A percentile compares a stretch with the other conserved stretches of the same genome.
Evolutionary conservation across 2,113 vertebrate genomes (phyloP).

Genomic region (Ranitomeya variabilis): DNA sequence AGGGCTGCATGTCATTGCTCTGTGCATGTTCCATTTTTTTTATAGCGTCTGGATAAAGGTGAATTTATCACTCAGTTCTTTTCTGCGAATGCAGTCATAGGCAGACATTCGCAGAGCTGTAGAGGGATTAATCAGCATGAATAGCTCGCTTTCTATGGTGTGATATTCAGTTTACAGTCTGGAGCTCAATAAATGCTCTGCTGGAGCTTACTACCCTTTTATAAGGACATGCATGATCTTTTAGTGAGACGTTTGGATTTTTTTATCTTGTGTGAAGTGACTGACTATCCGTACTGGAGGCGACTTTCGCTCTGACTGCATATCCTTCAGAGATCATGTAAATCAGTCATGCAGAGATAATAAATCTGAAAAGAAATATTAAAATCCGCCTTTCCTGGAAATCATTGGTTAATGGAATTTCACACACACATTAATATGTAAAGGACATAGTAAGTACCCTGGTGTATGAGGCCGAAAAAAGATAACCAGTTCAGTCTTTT

Average conservation of each 20-base stretch:
- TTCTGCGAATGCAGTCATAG: neutral
- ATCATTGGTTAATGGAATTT: neutral
- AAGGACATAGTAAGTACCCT: too few species aligned
- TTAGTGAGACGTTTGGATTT: neutral
- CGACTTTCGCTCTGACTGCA: neutral
- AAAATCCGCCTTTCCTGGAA: neutral
- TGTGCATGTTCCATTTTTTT: neutral
- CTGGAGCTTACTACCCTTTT: conserved; percentile 5
- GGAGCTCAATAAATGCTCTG: neutral
- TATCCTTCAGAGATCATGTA: neutral
- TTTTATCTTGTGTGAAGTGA: neutral
- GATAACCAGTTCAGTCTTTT: too few species aligned
- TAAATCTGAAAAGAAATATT: neutral
- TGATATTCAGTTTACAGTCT: neutral
- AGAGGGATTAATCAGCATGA: conserved; percentile 1
- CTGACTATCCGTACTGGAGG: neutral
- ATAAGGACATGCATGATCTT: neutral
- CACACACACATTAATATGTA: neutral
- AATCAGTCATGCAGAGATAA: neutral
- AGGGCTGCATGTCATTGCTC: neutral
- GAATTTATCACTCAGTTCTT: neutral
- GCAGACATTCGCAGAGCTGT: conserved; percentile 6
- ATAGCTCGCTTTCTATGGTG: conserved; percentile 13
- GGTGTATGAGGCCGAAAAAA: too few species aligned
- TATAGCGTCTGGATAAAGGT: neutral